These are phyloP conservation scores for Pachypanchax playfairii DNA, from an alignment of 2,113 vertebrate genomes.

Conservation along the genomic window DNA sequence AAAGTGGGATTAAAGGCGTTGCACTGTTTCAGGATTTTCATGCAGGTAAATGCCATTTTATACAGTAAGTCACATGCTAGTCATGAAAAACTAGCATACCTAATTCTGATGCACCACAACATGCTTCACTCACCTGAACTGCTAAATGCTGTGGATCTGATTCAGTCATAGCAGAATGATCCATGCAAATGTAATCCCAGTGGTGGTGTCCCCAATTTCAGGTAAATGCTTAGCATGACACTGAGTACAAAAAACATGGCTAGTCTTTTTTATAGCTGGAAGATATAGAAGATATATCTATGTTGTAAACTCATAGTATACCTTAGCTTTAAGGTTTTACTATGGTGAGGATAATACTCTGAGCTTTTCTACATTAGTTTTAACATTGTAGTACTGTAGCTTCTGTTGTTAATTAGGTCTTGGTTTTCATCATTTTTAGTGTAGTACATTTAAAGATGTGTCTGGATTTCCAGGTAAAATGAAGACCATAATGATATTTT, in stretches of 20 bases:
- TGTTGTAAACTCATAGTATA: no score
- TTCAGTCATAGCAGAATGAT: constrained; percentile 54
- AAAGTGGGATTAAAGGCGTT: constrained; percentile 9
- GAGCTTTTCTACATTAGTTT: no score
- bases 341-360: no score
- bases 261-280: constrained; percentile 38
- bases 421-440: constrained; percentile 11
- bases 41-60: constrained; percentile 13
- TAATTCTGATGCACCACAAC: constrained; percentile 23
- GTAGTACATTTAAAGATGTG: neutral
- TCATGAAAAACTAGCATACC: constrained; percentile 20
- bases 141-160: constrained; percentile 39
- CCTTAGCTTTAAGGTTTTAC: no score
- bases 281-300: constrained; percentile 44
- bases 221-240: constrained; percentile 52
- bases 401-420: neutral
- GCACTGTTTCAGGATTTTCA: constrained; percentile 8
- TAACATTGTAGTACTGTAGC: no score
- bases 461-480: neutral
- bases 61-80: constrained; percentile 21
- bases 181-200: constrained; percentile 61
- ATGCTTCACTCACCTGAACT: constrained; percentile 27
- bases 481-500: constrained; percentile 21
- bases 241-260: constrained; percentile 24
- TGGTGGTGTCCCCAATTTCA: constrained; percentile 64